phyloP scores from a whole-genome alignment of 1,140 invertebrate species.

The Psix sp. region DNA sequence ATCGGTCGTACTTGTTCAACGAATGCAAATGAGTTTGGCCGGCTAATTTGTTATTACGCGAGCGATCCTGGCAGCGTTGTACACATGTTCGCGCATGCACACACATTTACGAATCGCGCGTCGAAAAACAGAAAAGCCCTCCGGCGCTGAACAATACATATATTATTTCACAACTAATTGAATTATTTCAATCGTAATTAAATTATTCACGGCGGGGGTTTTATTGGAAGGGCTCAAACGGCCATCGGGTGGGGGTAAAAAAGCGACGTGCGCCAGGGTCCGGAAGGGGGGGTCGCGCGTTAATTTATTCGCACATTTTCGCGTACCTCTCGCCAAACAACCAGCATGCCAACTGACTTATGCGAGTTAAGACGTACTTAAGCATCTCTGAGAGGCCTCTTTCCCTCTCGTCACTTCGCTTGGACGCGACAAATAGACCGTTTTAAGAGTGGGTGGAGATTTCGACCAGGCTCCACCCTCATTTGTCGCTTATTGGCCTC shows the following conservation, averaged over 20 bases:
- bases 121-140: conserved; percentile 55
- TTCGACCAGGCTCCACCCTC: conserved; percentile 73
- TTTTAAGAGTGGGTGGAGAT: conserved; percentile 77
- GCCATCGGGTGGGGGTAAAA: too few relatives aligned
- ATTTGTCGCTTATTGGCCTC: conserved; percentile 73
- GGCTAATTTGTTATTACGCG: conserved; percentile 56
- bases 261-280: not conserved
- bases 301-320: conserved; percentile 31
- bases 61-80: conserved; percentile 45
- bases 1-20: conserved; percentile 52
- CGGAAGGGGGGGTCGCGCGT: conserved; percentile 5
- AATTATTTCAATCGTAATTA: conserved; percentile 66
- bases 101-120: conserved; percentile 40
- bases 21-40: conserved; percentile 52
- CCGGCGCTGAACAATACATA: conserved; percentile 53
- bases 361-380: conserved; percentile 71
- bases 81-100: conserved; percentile 53
- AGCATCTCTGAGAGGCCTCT: conserved; percentile 55
- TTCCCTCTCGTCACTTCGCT: conserved; percentile 54
- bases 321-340: conserved; percentile 59
- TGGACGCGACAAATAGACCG: conserved; percentile 71
- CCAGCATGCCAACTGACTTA: conserved; percentile 75
- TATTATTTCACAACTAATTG: conserved; percentile 65
- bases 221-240: conserved; percentile 31
- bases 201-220: conserved; percentile 55